Percentiles rank a stretch among this genome's conserved stretches.
Evolutionary conservation across 2,797 vertebrate genomes (phyloP).

Genomic region (Hippoglossus hippoglossus): DNA sequence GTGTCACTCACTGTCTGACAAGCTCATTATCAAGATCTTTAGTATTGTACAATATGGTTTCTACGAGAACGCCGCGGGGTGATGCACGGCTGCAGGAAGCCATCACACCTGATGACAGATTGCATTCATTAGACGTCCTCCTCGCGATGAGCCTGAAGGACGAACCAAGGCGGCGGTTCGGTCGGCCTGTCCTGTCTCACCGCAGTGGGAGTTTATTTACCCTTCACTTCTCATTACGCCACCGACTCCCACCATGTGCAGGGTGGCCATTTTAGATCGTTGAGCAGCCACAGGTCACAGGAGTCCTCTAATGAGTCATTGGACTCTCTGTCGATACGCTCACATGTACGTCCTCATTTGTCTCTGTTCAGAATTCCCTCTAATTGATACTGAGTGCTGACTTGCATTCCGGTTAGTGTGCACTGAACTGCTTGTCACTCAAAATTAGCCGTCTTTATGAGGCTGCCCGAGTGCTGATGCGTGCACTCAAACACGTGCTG

Average conservation of each 20-base stretch:
- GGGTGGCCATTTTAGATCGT: constrained; percentile 43
- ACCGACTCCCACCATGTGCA: constrained; percentile 29
- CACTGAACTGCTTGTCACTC: constrained; percentile 63
- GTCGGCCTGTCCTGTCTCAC: constrained; percentile 61
- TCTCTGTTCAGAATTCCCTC: constrained; percentile 57
- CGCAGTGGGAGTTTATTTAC: constrained; percentile 68
- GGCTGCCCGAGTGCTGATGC: constrained; percentile 25
- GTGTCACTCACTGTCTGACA: constrained; percentile 6
- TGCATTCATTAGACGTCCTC: constrained; percentile 26
- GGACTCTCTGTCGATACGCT: constrained; percentile 57
- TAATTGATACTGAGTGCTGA: constrained; percentile 74
- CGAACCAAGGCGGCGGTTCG: constrained; percentile 17
- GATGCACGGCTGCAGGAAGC: constrained; percentile 33
- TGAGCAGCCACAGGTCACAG: constrained; percentile 41
- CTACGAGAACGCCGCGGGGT: constrained; percentile 7
- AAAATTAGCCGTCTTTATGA: constrained; percentile 51
- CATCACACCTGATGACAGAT: constrained; percentile 29
- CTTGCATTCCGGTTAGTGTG: constrained; percentile 39
- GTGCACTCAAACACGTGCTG: constrained; percentile 32
- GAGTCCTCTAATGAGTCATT: constrained; percentile 55
- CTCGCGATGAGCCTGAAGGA: constrained; percentile 16
- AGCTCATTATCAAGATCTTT: constrained; percentile 4
- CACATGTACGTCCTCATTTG: constrained; percentile 39
- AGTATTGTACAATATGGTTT: background rate
- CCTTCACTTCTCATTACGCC: constrained; percentile 72